phyloP scores from a whole-genome alignment of 2,113 vertebrate genomes.

The Trematocara unimaculatum region DNA sequence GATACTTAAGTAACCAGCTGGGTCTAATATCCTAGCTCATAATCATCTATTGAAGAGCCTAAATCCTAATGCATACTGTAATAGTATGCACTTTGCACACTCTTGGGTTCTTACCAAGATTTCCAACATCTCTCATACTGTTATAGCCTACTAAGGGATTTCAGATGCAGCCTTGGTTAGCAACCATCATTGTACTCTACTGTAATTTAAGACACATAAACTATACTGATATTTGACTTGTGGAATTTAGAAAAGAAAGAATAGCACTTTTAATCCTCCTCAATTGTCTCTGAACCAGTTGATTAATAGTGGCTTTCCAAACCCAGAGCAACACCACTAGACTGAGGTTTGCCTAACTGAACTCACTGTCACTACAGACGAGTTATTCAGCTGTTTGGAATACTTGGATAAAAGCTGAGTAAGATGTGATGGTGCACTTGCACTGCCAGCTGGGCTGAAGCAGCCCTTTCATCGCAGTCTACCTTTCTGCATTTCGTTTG shows the following conservation, averaged over 20 bases:
- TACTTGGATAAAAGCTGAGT: background rate
- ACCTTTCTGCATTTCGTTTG: background rate
- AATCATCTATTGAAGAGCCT: background rate
- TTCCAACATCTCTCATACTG: background rate
- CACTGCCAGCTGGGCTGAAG: background rate
- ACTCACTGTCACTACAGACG: background rate
- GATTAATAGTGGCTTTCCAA: background rate
- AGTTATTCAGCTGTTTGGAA: background rate
- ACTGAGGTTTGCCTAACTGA: background rate
- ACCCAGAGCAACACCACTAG: background rate
- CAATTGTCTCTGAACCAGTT: background rate
- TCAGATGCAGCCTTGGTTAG: background rate
- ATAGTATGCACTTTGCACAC: background rate
- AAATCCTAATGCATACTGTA: background rate
- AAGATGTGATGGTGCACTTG: background rate
- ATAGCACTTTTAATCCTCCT: background rate
- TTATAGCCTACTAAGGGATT: background rate
- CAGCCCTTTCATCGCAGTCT: background rate
- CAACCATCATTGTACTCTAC: background rate
- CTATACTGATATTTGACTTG: background rate
- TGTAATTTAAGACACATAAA: background rate
- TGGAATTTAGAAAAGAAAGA: background rate
- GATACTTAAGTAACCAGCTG: background rate
- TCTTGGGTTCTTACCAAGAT: background rate
- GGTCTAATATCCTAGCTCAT: background rate